A percentile compares a stretch with the other conserved stretches of the same genome.
These are phyloP conservation scores for Platalea minor DNA, from an alignment of 2,797 vertebrate genomes.

Conservation along the genomic window DNA sequence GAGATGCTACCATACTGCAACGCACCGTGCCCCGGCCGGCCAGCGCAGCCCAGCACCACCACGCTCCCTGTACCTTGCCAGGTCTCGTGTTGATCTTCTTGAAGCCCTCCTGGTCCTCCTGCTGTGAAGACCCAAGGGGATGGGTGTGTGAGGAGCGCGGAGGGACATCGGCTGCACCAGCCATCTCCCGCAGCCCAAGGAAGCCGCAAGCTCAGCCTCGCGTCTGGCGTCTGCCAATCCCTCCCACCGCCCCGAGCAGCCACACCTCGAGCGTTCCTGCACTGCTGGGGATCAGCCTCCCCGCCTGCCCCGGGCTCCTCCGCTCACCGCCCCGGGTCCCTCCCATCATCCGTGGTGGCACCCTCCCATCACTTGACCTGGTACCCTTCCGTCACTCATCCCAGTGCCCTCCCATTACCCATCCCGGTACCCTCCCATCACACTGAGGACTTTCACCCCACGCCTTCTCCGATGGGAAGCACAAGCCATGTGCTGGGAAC, in stretches of 20 bases:
- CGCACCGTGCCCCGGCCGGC: rapidly evolving
- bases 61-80: conserved; percentile 84
- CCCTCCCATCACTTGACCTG: not conserved
- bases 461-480: not conserved
- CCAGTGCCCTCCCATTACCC: not conserved
- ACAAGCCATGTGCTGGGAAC: not conserved
- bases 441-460: not conserved
- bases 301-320: not conserved
- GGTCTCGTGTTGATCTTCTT: conserved; percentile 89
- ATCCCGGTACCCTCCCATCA: not conserved
- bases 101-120: conserved; percentile 81
- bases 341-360: not conserved
- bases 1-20: not conserved
- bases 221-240: not conserved
- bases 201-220: not conserved
- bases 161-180: not conserved
- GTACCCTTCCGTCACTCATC: too few species aligned
- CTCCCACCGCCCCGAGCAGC: conserved; percentile 25
- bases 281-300: not conserved
- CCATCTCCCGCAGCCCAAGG: not conserved
- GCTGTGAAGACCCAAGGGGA: conserved; percentile 52
- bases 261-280: conserved; percentile 28
- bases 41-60: not conserved
- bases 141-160: not conserved
- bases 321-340: not conserved